Evolutionary conservation across 2,888 invertebrate species (phyloP).

Genomic region (Callimorpha dominula): DNA sequence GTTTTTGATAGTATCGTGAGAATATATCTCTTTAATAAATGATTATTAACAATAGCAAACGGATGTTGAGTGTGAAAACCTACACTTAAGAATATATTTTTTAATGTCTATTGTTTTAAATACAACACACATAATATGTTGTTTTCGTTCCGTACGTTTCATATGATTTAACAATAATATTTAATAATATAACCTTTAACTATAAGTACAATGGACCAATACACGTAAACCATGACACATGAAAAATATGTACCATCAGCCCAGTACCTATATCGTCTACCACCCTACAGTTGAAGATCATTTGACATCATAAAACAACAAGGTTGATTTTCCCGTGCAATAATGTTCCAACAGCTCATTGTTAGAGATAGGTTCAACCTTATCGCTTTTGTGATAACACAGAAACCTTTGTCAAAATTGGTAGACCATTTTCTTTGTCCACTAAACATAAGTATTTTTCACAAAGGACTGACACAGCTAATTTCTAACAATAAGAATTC

Average conservation of each 20-base stretch:
- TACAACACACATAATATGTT: neutral
- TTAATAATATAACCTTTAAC: neutral
- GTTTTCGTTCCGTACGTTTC: neutral
- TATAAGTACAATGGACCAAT: neutral
- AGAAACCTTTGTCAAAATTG: too few species aligned
- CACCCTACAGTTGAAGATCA: too few species aligned
- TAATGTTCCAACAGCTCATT: too few species aligned
- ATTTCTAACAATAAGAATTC: too few species aligned
- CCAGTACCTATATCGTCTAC: too few species aligned
- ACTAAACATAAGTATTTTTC: too few species aligned
- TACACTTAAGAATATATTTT: neutral
- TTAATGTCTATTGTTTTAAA: slow-evolving; percentile 9
- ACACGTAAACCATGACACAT: neutral
- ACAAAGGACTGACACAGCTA: too few species aligned
- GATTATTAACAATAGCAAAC: neutral
- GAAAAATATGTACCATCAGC: neutral
- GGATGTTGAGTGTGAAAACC: slow-evolving; percentile 6
- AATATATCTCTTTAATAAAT: neutral
- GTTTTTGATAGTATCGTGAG: slow-evolving; percentile 8
- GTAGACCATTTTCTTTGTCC: too few species aligned
- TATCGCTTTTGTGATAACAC: too few species aligned
- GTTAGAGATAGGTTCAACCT: too few species aligned
- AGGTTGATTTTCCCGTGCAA: too few species aligned
- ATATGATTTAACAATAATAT: neutral
- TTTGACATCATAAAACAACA: too few species aligned